Percentiles rank a stretch among this genome's conserved stretches.
Evolutionary conservation across 2,113 vertebrate genomes (phyloP).

Genomic region (Dicentrarchus labrax): DNA sequence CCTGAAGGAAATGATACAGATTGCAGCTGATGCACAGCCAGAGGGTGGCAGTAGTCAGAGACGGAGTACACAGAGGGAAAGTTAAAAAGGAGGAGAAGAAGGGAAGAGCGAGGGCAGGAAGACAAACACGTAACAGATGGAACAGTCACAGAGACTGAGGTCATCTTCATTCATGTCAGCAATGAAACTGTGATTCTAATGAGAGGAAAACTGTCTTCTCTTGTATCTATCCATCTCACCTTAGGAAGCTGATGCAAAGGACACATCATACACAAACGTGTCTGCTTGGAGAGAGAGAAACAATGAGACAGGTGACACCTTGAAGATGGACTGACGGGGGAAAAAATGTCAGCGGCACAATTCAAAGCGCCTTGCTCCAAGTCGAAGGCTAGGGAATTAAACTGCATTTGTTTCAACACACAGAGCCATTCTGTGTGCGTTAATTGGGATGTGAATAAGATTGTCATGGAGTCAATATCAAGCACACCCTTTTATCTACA

Average conservation of each 20-base stretch:
- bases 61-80: background rate
- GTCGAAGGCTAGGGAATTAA: background rate
- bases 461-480: conserved; percentile 59
- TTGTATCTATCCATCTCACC: conserved; percentile 6
- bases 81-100: background rate
- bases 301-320: conserved; percentile 16
- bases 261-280: background rate
- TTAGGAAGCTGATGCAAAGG: conserved; percentile 21
- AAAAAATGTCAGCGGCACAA: background rate
- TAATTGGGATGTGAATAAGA: conserved; percentile 50
- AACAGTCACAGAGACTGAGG: conserved; percentile 10
- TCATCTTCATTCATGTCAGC: conserved; percentile 14
- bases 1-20: background rate
- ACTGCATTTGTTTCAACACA: background rate
- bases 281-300: background rate
- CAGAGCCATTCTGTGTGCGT: conserved; percentile 21
- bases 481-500: conserved; percentile 48
- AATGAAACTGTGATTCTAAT: conserved; percentile 37
- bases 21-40: background rate
- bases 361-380: conserved; percentile 13
- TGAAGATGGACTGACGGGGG: background rate
- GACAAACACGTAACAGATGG: conserved; percentile 32
- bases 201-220: conserved; percentile 16
- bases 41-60: conserved; percentile 8
- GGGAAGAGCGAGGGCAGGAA: background rate